Conservation (phyloP, 2,113 vertebrate genomes). For the Ranitomeya imitator region DNA sequence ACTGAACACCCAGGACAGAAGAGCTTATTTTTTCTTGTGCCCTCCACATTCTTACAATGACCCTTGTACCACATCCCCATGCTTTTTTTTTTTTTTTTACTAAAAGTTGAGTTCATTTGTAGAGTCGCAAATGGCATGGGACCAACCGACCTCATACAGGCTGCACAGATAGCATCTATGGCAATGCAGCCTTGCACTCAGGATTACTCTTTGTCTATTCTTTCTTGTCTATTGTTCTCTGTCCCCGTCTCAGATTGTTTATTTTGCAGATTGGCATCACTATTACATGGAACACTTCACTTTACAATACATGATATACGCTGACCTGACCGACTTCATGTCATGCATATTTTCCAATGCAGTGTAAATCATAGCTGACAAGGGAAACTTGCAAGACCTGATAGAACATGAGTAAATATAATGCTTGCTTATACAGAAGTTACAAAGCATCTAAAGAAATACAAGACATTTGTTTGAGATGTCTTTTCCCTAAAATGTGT, state of each 20-base stretch:
- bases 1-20: no score
- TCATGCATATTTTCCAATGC: not conserved
- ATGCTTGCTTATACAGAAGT: not conserved
- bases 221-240: no score
- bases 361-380: not conserved
- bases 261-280: not conserved
- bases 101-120: no score
- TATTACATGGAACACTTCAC: not conserved
- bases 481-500: constrained; percentile 18
- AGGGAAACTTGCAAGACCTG: not conserved
- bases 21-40: no score
- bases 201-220: no score
- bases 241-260: not conserved
- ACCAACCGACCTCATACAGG: no score
- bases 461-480: constrained; percentile 19
- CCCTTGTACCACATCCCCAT: no score
- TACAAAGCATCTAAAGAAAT: constrained; percentile 22
- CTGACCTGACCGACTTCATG: not conserved
- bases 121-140: no score
- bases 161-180: no score
- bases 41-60: no score
- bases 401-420: not conserved
- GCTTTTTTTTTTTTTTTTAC: no score
- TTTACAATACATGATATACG: not conserved
- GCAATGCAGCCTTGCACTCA: no score